Percentiles rank a stretch among this genome's conserved stretches.
These are phyloP conservation scores for Amia ocellicauda DNA, from an alignment of 2,113 vertebrate genomes.

Conservation along the genomic window DNA sequence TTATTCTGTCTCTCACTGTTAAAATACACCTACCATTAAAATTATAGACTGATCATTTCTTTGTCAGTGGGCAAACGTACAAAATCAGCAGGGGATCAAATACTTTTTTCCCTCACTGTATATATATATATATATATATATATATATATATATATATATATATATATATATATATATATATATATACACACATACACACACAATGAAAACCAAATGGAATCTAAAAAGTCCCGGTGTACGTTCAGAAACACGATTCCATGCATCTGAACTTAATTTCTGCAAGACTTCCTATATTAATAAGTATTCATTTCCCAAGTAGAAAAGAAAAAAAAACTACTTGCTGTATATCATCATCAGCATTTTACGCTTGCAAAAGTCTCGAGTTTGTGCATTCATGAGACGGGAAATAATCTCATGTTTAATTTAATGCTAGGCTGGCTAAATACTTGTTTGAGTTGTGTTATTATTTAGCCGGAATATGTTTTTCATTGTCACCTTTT, in stretches of 20 bases:
- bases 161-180: too few relatives aligned
- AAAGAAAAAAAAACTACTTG: not conserved
- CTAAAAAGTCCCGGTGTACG: too few relatives aligned
- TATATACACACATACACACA: too few relatives aligned
- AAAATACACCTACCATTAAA: too few relatives aligned
- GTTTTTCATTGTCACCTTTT: not conserved
- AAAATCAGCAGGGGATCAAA: too few relatives aligned
- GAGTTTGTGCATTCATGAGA: not conserved
- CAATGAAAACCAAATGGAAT: not conserved
- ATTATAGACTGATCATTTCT: too few relatives aligned
- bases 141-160: too few relatives aligned
- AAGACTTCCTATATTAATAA: not conserved
- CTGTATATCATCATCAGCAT: not conserved
- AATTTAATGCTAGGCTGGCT: constrained; percentile 6
- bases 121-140: too few relatives aligned
- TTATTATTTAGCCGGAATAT: not conserved
- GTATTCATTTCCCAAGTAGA: not conserved
- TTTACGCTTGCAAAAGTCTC: not conserved
- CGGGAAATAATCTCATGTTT: not conserved
- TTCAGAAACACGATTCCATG: not conserved
- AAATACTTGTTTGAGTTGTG: not conserved
- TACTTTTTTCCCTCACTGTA: too few relatives aligned
- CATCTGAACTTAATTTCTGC: not conserved
- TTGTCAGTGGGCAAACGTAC: too few relatives aligned
- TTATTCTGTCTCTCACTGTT: too few relatives aligned